phyloP scores from a whole-genome alignment of 2,797 vertebrate species.

The Phaenicophaeus curvirostris region DNA sequence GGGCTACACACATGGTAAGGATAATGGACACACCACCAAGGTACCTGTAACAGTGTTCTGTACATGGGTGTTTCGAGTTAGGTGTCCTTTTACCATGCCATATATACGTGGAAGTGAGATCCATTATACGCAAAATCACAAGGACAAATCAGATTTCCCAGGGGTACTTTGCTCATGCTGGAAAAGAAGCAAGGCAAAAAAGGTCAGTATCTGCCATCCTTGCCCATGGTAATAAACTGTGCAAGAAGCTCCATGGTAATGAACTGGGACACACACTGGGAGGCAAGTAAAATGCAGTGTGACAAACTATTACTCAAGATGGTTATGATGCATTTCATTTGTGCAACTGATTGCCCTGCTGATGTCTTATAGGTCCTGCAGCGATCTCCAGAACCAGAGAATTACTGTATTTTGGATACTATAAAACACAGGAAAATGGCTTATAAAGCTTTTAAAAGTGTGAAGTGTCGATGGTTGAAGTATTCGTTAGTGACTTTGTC shows the following conservation, averaged over 20 bases:
- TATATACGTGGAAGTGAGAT: background rate
- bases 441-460: background rate
- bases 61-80: background rate
- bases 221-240: background rate
- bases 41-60: background rate
- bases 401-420: background rate
- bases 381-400: background rate
- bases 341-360: background rate
- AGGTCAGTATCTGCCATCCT: background rate
- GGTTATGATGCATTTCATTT: background rate
- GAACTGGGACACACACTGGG: background rate
- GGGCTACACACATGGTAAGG: background rate
- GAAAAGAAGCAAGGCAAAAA: background rate
- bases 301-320: background rate
- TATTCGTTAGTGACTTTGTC: background rate
- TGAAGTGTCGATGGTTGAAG: background rate
- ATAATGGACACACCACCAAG: too few species aligned
- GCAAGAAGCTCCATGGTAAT: background rate
- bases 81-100: background rate
- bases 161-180: background rate
- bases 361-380: background rate
- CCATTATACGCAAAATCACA: accelerated
- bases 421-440: background rate
- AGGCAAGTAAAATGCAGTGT: background rate
- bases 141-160: background rate